Evolutionary conservation across 2,888 invertebrate genomes (phyloP).

Genomic region (Hyposoter dolosus): DNA sequence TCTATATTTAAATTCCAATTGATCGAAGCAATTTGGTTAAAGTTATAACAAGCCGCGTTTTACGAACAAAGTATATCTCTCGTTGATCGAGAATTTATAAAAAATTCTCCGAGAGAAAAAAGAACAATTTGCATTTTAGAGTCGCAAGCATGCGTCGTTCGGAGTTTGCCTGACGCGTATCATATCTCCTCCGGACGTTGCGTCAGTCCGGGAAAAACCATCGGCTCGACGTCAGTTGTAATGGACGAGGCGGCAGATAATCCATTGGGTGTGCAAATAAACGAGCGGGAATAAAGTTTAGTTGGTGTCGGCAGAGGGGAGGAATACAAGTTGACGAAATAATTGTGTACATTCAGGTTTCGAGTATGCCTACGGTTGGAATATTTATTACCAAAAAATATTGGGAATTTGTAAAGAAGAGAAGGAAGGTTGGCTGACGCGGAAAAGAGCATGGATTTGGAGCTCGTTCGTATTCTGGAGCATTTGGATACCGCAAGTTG

Average conservation of each 20-base stretch:
- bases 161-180: not conserved
- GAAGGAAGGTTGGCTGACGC: conserved; percentile 48
- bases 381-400: conserved; percentile 70
- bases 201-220: conserved; percentile 34
- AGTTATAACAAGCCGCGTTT: not conserved
- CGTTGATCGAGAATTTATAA: conserved; percentile 9
- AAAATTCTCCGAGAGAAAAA: not conserved
- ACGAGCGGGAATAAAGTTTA: not conserved
- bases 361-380: conserved; percentile 71
- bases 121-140: conserved; percentile 45
- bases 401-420: conserved; percentile 68
- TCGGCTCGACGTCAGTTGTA: not conserved
- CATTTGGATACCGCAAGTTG: conserved; percentile 66
- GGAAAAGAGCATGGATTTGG: conserved; percentile 62
- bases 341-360: conserved; percentile 60
- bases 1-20: conserved; percentile 13
- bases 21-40: conserved; percentile 24
- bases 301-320: not conserved
- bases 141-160: conserved; percentile 42
- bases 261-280: conserved; percentile 18
- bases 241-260: conserved; percentile 36
- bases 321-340: not conserved
- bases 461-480: conserved; percentile 41
- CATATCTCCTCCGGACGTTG: not conserved
- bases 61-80: not conserved